Percentiles rank a stretch among this genome's conserved stretches.
Evolutionary conservation across 2,797 vertebrate species (phyloP).

Genomic region (Chrosomus eos): DNA sequence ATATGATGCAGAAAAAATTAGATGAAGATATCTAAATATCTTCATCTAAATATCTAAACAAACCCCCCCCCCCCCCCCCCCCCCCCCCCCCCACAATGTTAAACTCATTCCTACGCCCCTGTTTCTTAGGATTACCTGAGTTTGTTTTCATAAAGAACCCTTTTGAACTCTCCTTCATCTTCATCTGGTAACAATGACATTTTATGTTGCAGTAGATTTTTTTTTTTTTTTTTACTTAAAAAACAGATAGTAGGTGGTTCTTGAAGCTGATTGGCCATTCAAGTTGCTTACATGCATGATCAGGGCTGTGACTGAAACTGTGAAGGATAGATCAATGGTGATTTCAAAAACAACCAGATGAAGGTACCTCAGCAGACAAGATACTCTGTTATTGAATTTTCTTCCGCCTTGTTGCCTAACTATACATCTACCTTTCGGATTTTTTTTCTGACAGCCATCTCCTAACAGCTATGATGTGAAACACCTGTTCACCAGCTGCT

Average conservation of each 20-base stretch:
- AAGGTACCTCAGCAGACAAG: not conserved
- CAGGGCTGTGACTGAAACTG: not conserved
- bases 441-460: not conserved
- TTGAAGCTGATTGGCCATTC: not conserved
- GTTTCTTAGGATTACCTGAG: too few species aligned
- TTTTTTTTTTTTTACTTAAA: too few species aligned
- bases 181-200: not conserved
- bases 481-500: not conserved
- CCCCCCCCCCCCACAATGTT: too few species aligned
- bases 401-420: not conserved
- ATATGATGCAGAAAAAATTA: too few species aligned
- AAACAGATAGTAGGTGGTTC: not conserved
- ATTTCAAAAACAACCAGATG: not conserved
- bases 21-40: too few species aligned
- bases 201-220: not conserved
- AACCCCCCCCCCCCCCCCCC: too few species aligned
- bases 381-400: not conserved
- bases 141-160: too few species aligned
- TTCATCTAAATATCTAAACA: too few species aligned
- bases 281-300: not conserved
- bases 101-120: too few species aligned
- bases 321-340: not conserved
- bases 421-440: not conserved
- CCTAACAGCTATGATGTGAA: not conserved
- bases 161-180: too few species aligned